phyloP scores from a whole-genome alignment of 2,888 invertebrate species.

The Tetragonula carbonaria region DNA sequence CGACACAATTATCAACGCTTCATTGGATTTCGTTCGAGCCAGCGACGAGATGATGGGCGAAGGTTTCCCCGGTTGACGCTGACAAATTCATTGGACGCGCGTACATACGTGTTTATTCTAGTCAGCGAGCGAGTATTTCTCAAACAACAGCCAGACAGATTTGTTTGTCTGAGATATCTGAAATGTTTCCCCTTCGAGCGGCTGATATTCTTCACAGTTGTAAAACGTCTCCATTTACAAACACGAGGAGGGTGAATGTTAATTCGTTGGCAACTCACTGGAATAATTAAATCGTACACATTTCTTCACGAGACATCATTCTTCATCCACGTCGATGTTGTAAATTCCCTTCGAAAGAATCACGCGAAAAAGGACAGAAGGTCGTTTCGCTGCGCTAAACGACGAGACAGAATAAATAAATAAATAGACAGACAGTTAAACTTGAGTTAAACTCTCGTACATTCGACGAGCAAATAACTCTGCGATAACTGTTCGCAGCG shows the following conservation, averaged over 20 bases:
- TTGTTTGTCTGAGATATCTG: neutral
- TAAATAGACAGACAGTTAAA: too few relatives aligned
- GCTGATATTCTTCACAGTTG: neutral
- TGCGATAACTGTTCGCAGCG: too few relatives aligned
- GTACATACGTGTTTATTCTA: neutral
- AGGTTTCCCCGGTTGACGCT: neutral
- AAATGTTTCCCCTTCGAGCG: neutral
- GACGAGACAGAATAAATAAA: too few relatives aligned
- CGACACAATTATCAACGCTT: too few relatives aligned
- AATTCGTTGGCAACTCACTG: neutral
- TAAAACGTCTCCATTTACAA: neutral
- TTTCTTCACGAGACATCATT: too few relatives aligned
- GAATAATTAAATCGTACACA: too few relatives aligned
- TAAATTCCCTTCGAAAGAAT: too few relatives aligned
- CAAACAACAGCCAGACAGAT: neutral
- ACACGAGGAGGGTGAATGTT: neutral
- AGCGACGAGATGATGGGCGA: neutral
- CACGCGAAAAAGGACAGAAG: neutral
- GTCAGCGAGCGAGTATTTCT: neutral
- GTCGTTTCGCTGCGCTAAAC: neutral
- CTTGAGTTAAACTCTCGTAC: too few relatives aligned
- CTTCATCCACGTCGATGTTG: too few relatives aligned
- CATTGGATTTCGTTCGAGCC: neutral
- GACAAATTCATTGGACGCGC: conserved; percentile 8
- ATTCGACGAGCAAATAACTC: too few relatives aligned